Evolutionary conservation across 2,797 vertebrate genomes (phyloP), one percentile per base, ranked within the genome.

Genomic region (Coccyzus lansbergi): DNA sequence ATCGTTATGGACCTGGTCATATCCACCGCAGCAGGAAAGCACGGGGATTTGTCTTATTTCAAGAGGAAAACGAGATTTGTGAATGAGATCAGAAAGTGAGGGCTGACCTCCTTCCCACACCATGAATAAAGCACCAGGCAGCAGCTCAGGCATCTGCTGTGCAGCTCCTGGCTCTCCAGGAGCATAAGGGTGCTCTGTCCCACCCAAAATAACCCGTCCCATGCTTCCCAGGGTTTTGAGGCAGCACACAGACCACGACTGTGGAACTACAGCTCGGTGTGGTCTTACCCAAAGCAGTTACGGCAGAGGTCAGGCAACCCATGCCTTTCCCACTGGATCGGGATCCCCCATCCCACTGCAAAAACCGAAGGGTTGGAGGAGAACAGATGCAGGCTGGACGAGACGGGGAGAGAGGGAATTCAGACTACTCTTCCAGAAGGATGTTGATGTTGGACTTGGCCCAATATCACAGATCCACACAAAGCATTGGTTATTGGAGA

Each of bases 201-300:
- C 24, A 18, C 4, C 13, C 2, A 0, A 49, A 79, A 84, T 2
- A 78, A 15, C 58, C 33, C 51, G 18, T 13, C 11, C 25, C 26
- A 12, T 0, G 0, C 81, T 81, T 15, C 48, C 14, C 36, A 2
- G 28, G 1, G 44, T 5, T n/a, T 2, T 3, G 1, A 62, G 62
- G 38, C 60, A 46, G 10, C 74, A 22, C 26, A 3, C 33, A 48
- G 59, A 51, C 15, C 28, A 2, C 1, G 3, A 18, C 10, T 6
- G 2, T 8, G 6, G 15, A 24, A 10, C 38, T 0, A 2, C 2
- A 34, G 63, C 52, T 68, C 65, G 15, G 44, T 52, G 15, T 12
- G 1, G 13, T 34, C 26, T 48, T 51, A 55, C 29, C 44, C 56
- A 36, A 42, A 13, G 49, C 3, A 1, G 69, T 16, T 7, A 36